Evolutionary conservation across 2,113 vertebrate species (phyloP).

Genomic region (Platysteira castanea): DNA sequence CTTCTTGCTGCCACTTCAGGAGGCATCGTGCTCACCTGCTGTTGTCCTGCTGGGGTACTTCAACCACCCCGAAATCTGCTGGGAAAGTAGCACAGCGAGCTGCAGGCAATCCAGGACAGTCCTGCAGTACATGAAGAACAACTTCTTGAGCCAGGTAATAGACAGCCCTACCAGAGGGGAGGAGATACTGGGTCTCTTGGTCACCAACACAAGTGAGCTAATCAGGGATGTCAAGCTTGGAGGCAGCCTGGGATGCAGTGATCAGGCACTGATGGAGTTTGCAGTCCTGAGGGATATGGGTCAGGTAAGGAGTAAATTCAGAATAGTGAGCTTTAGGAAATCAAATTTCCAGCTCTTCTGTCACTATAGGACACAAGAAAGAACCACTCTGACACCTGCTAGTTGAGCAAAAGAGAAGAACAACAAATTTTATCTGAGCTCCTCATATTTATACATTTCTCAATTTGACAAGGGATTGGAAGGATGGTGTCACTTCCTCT

Average conservation of each 20-base stretch:
- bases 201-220: not conserved
- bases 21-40: fast-evolving
- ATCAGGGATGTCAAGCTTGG: not conserved
- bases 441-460: too few species aligned
- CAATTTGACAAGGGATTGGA: too few species aligned
- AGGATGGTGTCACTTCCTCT: too few species aligned
- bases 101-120: not conserved
- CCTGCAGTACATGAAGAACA: not conserved
- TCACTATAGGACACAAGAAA: too few species aligned
- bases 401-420: too few species aligned
- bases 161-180: not conserved
- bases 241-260: not conserved
- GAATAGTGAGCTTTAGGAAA: not conserved
- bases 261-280: not conserved
- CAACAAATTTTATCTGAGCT: too few species aligned
- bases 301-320: not conserved
- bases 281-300: not conserved
- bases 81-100: not conserved
- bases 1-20: not conserved
- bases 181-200: fast-evolving
- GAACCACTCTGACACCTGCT: too few species aligned
- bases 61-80: not conserved
- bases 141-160: not conserved
- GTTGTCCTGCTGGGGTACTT: not conserved
- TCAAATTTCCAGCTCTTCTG: not conserved